phyloP scores from a whole-genome alignment of 1,140 invertebrate species.

The Gerris buenoi region DNA sequence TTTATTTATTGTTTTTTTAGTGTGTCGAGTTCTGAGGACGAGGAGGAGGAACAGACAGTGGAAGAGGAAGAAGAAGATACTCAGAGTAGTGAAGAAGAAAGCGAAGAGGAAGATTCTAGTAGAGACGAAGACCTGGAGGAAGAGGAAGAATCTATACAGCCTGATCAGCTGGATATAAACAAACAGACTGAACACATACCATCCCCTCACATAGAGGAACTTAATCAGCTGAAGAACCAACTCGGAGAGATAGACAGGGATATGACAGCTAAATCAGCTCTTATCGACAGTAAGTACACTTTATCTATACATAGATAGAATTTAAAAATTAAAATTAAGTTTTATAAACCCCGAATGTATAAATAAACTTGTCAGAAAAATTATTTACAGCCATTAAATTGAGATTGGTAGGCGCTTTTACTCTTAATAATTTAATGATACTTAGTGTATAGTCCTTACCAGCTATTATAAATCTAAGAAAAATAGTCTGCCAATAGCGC shows the following conservation, averaged over 20 bases:
- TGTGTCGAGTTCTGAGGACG: not conserved
- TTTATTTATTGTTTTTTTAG: too few relatives aligned
- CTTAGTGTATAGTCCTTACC: too few relatives aligned
- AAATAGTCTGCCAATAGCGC: too few relatives aligned
- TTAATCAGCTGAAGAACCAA: not conserved
- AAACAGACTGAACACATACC: not conserved
- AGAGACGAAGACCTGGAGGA: not conserved
- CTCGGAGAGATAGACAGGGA: not conserved
- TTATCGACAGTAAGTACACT: constrained; percentile 7
- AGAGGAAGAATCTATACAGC: not conserved
- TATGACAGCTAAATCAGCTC: constrained; percentile 4
- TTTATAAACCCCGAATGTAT: too few relatives aligned
- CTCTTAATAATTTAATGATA: too few relatives aligned
- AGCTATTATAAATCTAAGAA: too few relatives aligned
- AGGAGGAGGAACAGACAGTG: constrained; percentile 2
- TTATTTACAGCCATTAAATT: too few relatives aligned
- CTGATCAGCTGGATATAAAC: not conserved
- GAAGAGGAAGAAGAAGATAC: constrained; percentile 9
- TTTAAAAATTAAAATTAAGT: too few relatives aligned
- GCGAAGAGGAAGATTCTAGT: not conserved
- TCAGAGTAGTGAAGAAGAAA: not conserved
- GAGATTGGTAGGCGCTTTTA: too few relatives aligned
- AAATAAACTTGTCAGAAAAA: too few relatives aligned
- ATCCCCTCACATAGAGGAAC: not conserved
- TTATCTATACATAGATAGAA: not conserved